Conservation (phyloP, 1,140 invertebrate genomes). For the Pemphigus obesinymphae region DNA sequence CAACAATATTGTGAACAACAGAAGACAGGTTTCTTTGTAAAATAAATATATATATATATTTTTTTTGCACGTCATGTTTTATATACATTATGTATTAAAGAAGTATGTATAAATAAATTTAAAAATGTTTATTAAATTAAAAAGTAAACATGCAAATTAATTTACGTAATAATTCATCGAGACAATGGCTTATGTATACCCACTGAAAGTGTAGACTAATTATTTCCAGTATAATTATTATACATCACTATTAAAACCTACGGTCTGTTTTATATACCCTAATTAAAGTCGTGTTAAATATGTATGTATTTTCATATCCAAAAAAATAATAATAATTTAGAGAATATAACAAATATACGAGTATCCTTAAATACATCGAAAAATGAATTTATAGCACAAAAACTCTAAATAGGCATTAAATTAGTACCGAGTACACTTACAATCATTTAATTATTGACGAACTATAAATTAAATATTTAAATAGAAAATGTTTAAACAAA, state of each 20-base stretch:
- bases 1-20: neutral
- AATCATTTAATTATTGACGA: no score
- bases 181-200: neutral
- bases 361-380: no score
- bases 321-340: no score
- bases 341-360: no score
- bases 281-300: neutral
- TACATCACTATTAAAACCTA: no score
- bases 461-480: no score
- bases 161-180: neutral
- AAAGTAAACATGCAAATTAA: neutral
- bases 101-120: neutral
- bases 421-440: no score
- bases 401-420: no score
- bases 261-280: neutral
- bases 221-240: neutral
- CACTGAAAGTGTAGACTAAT: neutral
- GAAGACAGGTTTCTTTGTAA: neutral
- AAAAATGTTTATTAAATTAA: neutral
- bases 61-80: neutral
- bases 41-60: no score
- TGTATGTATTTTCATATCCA: no score
- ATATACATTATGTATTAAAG: neutral
- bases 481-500: no score
- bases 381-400: no score